Conservation (phyloP, 2,113 vertebrate species). For the Octodon degus region DNA sequence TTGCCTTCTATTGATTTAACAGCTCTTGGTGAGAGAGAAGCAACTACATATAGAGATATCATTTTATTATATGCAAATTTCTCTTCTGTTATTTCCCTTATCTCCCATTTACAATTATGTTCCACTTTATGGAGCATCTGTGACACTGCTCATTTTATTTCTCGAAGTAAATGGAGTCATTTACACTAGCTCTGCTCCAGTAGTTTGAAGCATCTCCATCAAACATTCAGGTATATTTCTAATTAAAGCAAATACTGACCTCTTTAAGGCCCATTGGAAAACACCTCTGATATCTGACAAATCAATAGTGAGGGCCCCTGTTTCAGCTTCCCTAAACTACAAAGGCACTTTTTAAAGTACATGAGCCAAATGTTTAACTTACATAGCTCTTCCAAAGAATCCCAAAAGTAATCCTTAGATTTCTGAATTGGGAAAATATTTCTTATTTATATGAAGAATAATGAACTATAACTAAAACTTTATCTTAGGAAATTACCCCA, state of each 20-base stretch:
- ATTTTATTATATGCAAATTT: slow-evolving; percentile 28
- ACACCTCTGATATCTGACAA: slow-evolving; percentile 18
- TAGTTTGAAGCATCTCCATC: neutral
- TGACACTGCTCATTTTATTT: slow-evolving; percentile 56
- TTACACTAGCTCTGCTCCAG: slow-evolving; percentile 17
- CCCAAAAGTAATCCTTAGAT: neutral
- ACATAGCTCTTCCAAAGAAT: neutral
- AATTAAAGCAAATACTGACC: slow-evolving; percentile 60
- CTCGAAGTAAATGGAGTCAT: neutral
- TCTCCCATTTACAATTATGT: neutral
- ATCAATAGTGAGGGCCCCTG: neutral
- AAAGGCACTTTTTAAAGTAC: neutral
- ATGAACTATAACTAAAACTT: neutral
- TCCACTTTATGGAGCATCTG: slow-evolving; percentile 55
- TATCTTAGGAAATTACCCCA: slow-evolving; percentile 4
- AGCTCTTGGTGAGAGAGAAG: slow-evolving; percentile 25
- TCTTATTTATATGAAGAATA: slow-evolving; percentile 1
- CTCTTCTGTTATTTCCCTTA: slow-evolving; percentile 25
- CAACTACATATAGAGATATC: neutral
- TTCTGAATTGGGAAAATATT: slow-evolving; percentile 19
- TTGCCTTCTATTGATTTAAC: neutral
- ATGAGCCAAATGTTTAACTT: neutral
- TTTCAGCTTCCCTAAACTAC: neutral
- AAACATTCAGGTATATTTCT: slow-evolving; percentile 51
- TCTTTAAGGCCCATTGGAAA: neutral